phyloP scores from a whole-genome alignment of 2,888 invertebrate species.

The Germaria angustata region DNA sequence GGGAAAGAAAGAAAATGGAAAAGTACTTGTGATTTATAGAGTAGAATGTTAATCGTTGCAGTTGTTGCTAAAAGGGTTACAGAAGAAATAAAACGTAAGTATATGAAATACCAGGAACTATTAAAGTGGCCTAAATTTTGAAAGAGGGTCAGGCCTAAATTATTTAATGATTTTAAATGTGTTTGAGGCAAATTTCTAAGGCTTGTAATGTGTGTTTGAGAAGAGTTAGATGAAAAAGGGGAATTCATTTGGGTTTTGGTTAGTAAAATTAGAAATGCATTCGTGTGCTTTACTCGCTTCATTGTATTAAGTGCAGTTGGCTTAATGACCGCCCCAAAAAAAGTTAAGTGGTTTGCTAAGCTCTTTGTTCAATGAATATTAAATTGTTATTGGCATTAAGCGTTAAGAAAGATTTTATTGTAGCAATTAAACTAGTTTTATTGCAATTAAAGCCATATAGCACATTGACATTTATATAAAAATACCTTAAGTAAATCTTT shows the following conservation, averaged over 20 bases:
- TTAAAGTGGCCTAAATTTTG: slow-evolving; percentile 27
- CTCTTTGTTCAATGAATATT: background rate
- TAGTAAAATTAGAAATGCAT: background rate
- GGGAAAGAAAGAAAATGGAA: background rate
- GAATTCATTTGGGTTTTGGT: slow-evolving; percentile 3
- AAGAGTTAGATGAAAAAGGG: background rate
- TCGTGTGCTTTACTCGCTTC: background rate
- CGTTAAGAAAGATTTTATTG: background rate
- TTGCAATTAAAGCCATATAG: background rate
- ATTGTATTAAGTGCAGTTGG: background rate
- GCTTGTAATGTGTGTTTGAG: background rate
- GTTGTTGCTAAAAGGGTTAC: background rate
- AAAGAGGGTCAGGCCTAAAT: slow-evolving; percentile 22
- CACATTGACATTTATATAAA: too few relatives aligned
- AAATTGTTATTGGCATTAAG: background rate
- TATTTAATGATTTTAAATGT: slow-evolving; percentile 20
- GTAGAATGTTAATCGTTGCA: slow-evolving; percentile 16
- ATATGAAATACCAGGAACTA: background rate
- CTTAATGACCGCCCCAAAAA: background rate
- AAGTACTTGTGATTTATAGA: slow-evolving; percentile 15
- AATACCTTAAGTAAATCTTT: too few relatives aligned
- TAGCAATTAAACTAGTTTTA: background rate
- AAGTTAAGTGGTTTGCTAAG: slow-evolving; percentile 8
- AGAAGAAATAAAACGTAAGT: background rate
- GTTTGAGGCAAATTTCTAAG: background rate